Evolutionary conservation across 2,113 vertebrate species (phyloP).

Genomic region (Gulo gulo): DNA sequence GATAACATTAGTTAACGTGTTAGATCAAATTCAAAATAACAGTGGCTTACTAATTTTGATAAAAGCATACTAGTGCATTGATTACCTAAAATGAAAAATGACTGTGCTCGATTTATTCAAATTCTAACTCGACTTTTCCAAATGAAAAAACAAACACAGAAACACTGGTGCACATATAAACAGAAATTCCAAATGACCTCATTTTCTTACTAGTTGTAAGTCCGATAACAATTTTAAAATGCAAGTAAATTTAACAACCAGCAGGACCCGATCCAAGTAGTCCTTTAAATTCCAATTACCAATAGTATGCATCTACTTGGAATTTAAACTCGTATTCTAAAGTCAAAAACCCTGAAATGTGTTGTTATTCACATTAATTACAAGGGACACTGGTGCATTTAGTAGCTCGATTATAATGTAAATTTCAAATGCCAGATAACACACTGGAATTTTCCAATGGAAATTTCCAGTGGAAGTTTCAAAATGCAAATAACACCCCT

Average conservation of each 20-base stretch:
- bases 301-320: background rate
- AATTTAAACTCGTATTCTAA: background rate
- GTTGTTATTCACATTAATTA: background rate
- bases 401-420: background rate
- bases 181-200: background rate
- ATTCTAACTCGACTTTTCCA: background rate
- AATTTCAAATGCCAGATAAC: background rate
- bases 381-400: background rate
- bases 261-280: accelerated
- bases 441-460: background rate
- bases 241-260: background rate
- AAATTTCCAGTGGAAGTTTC: background rate
- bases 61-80: background rate
- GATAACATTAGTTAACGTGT: no score
- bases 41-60: accelerated
- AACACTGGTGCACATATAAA: accelerated
- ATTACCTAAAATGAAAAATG: background rate
- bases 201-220: background rate
- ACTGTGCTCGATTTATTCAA: background rate
- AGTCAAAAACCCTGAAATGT: background rate
- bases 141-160: background rate
- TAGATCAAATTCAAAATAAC: background rate
- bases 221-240: background rate
- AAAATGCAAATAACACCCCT: background rate
- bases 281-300: background rate